These are phyloP conservation scores for Peromyscus eremicus DNA, from an alignment of 2,797 vertebrate genomes.

Conservation along the genomic window DNA sequence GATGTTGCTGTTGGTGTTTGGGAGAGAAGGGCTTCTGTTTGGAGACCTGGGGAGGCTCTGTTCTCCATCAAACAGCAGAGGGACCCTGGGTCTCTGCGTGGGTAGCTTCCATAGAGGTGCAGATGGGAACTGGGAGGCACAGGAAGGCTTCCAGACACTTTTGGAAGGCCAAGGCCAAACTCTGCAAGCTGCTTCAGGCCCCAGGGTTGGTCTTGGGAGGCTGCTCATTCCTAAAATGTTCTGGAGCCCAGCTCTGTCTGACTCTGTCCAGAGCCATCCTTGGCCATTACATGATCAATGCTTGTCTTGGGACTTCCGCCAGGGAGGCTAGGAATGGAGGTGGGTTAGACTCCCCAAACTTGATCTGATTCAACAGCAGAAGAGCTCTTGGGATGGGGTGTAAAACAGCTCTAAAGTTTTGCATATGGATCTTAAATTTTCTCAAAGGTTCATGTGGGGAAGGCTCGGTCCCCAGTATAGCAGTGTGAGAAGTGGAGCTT, in stretches of 20 bases:
- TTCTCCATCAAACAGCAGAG: constrained; percentile 55
- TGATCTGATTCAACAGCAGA: not conserved
- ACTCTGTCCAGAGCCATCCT: not conserved
- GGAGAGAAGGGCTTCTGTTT: constrained; percentile 45
- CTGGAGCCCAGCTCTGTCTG: not conserved
- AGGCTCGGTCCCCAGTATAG: not conserved
- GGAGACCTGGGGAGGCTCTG: constrained; percentile 44
- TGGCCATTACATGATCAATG: not conserved
- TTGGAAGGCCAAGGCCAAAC: constrained; percentile 20
- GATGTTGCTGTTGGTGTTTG: constrained; percentile 53
- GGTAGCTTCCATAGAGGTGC: constrained; percentile 12
- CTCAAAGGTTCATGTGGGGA: not conserved
- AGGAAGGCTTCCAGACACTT: constrained; percentile 44
- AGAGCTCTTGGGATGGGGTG: not conserved
- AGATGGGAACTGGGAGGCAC: constrained; percentile 41
- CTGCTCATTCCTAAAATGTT: not conserved
- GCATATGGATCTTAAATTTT: not conserved
- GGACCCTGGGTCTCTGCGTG: not conserved
- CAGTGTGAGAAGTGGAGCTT: not conserved
- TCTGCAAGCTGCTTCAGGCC: not conserved
- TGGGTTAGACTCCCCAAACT: not conserved
- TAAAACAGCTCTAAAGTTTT: fast-evolving
- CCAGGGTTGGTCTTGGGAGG: not conserved
- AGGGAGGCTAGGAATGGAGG: not conserved
- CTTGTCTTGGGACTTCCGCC: not conserved